phyloP scores from a whole-genome alignment of 2,888 invertebrate genomes.

The Drosophila borealis region DNA sequence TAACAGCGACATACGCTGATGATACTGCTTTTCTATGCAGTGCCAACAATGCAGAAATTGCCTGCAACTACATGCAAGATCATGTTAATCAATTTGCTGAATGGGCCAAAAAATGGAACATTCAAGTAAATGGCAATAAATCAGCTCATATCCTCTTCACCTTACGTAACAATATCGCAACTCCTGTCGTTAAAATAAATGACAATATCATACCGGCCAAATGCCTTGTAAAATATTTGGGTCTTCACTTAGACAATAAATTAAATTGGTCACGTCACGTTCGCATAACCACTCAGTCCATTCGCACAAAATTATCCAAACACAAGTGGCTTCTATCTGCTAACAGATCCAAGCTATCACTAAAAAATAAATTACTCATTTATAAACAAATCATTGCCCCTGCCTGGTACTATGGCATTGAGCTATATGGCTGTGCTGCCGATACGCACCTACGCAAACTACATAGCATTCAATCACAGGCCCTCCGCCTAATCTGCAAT shows the following conservation, averaged over 20 bases:
- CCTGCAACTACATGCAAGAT: not conserved
- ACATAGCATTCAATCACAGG: no score
- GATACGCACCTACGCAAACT: no score
- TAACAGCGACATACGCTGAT: no score
- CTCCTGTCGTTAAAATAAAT: not conserved
- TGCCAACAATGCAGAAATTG: not conserved
- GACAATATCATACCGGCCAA: no score
- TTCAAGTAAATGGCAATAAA: not conserved
- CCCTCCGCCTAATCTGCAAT: no score
- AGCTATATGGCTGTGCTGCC: no score
- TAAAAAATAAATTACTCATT: not conserved
- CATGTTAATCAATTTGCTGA: not conserved
- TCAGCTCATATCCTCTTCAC: not conserved
- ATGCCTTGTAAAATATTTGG: not conserved
- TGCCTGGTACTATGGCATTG: no score
- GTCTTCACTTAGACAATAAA: not conserved
- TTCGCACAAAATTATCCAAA: not conserved
- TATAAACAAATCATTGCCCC: no score
- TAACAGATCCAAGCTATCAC: not conserved
- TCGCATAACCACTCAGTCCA: not conserved
- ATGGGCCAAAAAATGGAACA: slow-evolving; percentile 2
- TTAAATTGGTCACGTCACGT: not conserved
- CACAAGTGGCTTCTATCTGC: not conserved
- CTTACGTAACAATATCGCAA: not conserved
- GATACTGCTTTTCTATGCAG: not conserved